phyloP scores from a whole-genome alignment of 2,888 invertebrate genomes.

The Rhaphigaster nebulosa region DNA sequence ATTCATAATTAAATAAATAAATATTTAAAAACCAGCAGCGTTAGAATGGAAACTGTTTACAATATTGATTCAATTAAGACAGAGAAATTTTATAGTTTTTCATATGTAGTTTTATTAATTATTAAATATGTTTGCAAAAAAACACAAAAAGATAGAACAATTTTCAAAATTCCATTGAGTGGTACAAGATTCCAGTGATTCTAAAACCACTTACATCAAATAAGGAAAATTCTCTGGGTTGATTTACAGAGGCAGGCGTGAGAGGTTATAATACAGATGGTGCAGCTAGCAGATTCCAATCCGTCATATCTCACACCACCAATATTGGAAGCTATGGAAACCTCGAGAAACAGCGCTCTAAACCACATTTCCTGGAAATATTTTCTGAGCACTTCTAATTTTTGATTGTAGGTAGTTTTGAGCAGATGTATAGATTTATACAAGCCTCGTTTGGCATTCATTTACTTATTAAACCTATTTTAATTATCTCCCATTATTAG shows the following conservation, averaged over 20 bases:
- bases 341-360: background rate
- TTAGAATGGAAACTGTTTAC: no score
- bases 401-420: background rate
- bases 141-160: no score
- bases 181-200: background rate
- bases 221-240: constrained; percentile 2
- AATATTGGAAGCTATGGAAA: background rate
- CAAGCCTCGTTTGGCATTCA: background rate
- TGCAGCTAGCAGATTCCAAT: background rate
- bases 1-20: no score
- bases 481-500: no score
- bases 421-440: background rate
- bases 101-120: no score
- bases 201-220: background rate
- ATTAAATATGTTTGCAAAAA: no score
- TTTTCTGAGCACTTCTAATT: background rate
- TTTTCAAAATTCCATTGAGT: background rate
- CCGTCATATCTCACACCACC: background rate
- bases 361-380: background rate
- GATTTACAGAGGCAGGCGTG: background rate
- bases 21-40: no score
- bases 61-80: no score
- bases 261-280: constrained; percentile 35
- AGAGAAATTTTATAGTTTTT: no score
- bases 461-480: no score